A percentile compares a stretch with the other conserved stretches of the same genome.
Conservation (phyloP, 2,797 vertebrate genomes). For the Sphaeramia orbicularis region DNA sequence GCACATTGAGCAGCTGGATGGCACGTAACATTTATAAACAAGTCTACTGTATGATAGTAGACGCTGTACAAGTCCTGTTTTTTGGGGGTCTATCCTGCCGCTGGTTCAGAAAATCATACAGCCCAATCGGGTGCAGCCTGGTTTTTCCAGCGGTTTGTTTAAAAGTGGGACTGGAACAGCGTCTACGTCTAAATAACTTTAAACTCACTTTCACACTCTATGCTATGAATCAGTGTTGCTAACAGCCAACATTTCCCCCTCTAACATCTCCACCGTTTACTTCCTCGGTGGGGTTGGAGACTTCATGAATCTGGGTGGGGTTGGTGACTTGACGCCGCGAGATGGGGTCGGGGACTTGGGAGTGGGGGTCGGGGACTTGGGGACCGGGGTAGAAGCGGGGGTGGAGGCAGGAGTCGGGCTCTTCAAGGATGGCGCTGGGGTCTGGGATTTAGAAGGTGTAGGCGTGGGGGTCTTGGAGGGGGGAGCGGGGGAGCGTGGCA, state of each 20-base stretch:
- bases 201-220: conserved; percentile 67
- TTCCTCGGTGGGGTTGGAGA: conserved; percentile 84
- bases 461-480: conserved; percentile 72
- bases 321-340: conserved; percentile 15
- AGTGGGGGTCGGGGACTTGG: conserved; percentile 74
- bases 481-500: conserved; percentile 62
- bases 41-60: conserved; percentile 22
- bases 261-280: conserved; percentile 48
- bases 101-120: not conserved
- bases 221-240: conserved; percentile 52
- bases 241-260: conserved; percentile 34
- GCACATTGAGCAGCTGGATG: conserved; percentile 31
- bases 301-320: conserved; percentile 67
- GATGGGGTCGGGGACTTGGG: conserved; percentile 57
- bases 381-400: conserved; percentile 58
- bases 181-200: conserved; percentile 49
- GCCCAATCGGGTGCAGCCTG: not conserved
- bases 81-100: not conserved
- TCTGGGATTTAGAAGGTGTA: conserved; percentile 52
- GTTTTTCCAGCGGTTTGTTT: conserved; percentile 5
- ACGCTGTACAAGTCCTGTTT: not conserved
- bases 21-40: conserved; percentile 31
- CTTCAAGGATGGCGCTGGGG: conserved; percentile 56
- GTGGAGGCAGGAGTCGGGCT: conserved; percentile 62
- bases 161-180: not conserved